phyloP scores from a whole-genome alignment of 2,113 vertebrate species.

The Columba janthina region DNA sequence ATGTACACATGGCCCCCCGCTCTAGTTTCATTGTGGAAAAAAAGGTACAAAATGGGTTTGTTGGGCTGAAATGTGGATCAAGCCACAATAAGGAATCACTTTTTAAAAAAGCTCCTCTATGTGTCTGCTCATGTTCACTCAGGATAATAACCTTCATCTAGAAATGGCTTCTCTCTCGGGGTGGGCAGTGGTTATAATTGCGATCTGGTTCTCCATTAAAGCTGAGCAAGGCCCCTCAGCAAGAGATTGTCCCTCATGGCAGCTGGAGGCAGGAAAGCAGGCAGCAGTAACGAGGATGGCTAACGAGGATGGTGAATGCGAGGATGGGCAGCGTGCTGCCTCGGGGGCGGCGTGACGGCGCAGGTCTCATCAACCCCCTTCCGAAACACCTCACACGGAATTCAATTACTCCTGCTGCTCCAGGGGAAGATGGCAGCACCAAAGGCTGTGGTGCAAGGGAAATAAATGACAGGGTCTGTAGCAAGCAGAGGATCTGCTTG shows the following conservation, averaged over 20 bases:
- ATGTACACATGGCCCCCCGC: neutral
- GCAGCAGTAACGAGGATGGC: rapidly evolving
- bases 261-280: neutral
- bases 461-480: neutral
- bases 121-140: neutral
- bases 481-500: neutral
- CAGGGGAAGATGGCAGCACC: neutral
- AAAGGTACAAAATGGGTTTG: neutral
- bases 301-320: too few species aligned
- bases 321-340: neutral
- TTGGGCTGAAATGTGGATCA: neutral
- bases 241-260: rapidly evolving
- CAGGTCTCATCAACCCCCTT: neutral
- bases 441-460: neutral
- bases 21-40: neutral
- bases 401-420: neutral
- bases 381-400: neutral
- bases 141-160: neutral
- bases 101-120: neutral
- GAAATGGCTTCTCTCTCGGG: neutral
- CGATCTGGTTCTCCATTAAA: neutral
- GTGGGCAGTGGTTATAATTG: neutral
- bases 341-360: neutral
- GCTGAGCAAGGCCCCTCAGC: neutral
- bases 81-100: neutral